These are phyloP conservation scores for Thomomys bottae DNA, from an alignment of 2,113 vertebrate species.

Conservation along the genomic window DNA sequence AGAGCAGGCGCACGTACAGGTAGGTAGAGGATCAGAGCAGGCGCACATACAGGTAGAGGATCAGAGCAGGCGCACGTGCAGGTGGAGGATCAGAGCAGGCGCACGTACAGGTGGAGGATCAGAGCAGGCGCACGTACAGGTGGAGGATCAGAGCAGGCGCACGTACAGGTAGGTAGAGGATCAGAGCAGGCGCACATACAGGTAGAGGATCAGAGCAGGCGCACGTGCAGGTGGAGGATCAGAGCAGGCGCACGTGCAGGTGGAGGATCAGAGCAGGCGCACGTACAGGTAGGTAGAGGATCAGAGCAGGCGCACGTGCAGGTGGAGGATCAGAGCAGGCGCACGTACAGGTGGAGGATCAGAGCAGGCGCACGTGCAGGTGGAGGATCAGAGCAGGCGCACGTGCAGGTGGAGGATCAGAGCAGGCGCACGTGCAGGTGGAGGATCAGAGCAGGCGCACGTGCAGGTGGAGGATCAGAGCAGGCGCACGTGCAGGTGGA, in stretches of 20 bases:
- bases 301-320: conserved; percentile 92
- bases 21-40: conserved; percentile 95
- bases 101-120: conserved; percentile 96
- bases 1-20: conserved; percentile 92
- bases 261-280: conserved; percentile 94
- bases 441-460: conserved; percentile 94
- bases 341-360: conserved; percentile 96
- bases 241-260: conserved; percentile 92
- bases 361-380: conserved; percentile 92
- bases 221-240: conserved; percentile 96
- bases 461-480: conserved; percentile 95
- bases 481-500: conserved; percentile 95
- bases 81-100: conserved; percentile 94
- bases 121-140: conserved; percentile 92
- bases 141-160: conserved; percentile 94
- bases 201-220: conserved; percentile 94
- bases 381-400: conserved; percentile 94
- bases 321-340: conserved; percentile 94
- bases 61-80: conserved; percentile 92
- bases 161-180: too few species aligned
- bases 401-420: conserved; percentile 95
- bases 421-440: conserved; percentile 92
- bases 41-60: conserved; percentile 96
- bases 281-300: too few species aligned
- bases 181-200: conserved; percentile 92